Conservation (phyloP, 2,113 vertebrate species). For the Tenebrosternarchus preto region DNA sequence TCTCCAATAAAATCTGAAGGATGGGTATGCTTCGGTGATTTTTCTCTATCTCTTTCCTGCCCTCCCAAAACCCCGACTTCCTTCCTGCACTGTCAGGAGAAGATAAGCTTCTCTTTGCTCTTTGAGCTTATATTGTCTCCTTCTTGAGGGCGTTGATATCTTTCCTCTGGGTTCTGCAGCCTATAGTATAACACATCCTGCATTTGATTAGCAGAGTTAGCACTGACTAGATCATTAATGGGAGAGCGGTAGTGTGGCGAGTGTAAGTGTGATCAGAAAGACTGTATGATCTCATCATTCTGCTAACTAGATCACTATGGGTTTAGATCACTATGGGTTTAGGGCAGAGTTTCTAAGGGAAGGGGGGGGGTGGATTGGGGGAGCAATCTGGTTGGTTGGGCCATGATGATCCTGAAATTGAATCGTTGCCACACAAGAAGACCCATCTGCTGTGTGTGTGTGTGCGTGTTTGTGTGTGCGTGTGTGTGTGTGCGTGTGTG, state of each 20-base stretch:
- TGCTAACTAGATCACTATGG: slow-evolving; percentile 30
- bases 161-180: slow-evolving; percentile 4
- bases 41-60: neutral
- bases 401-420: slow-evolving; percentile 39
- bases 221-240: slow-evolving; percentile 41
- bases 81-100: slow-evolving; percentile 23
- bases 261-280: neutral
- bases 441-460: slow-evolving; percentile 46
- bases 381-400: slow-evolving; percentile 21
- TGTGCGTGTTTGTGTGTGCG: slow-evolving; percentile 4
- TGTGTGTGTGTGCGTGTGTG: too few species aligned
- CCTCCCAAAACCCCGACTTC: neutral
- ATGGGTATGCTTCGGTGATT: slow-evolving; percentile 22
- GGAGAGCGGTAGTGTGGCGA: neutral
- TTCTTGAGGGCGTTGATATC: slow-evolving; percentile 21
- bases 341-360: slow-evolving; percentile 16
- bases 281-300: neutral
- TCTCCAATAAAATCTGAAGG: slow-evolving; percentile 2
- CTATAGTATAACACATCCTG: slow-evolving; percentile 8
- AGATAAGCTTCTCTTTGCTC: slow-evolving; percentile 22
- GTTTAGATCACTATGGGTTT: neutral
- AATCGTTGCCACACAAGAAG: slow-evolving; percentile 37
- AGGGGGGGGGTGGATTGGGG: slow-evolving; percentile 18
- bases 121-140: slow-evolving; percentile 1
- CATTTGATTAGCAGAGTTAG: slow-evolving; percentile 39